These are phyloP conservation scores for Apis dorsata DNA, from an alignment of 1,140 invertebrate species.

Conservation along the genomic window DNA sequence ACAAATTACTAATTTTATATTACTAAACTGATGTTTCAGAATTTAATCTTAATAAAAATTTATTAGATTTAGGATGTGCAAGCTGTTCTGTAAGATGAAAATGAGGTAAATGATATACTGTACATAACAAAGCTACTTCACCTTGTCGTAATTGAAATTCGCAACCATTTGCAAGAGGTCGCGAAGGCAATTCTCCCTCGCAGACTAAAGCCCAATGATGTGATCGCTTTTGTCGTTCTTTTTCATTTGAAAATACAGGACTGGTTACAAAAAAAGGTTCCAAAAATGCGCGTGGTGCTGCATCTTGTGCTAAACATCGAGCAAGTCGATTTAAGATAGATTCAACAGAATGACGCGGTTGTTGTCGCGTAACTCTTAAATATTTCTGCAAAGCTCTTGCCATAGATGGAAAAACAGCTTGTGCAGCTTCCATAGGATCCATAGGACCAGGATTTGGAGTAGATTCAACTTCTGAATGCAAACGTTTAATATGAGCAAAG, in stretches of 20 bases:
- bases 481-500: slow-evolving; percentile 95
- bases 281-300: slow-evolving; percentile 95
- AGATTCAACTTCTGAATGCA: slow-evolving; percentile 83
- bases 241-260: slow-evolving; percentile 90
- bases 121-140: slow-evolving; percentile 94
- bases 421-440: slow-evolving; percentile 96
- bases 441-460: slow-evolving; percentile 84
- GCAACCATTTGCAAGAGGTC: slow-evolving; percentile 89
- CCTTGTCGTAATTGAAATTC: slow-evolving; percentile 96
- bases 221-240: slow-evolving; percentile 85
- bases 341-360: slow-evolving; percentile 96
- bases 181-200: slow-evolving; percentile 90
- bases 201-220: slow-evolving; percentile 97
- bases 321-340: slow-evolving; percentile 93
- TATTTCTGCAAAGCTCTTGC: slow-evolving; percentile 97
- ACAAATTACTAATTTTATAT: not conserved
- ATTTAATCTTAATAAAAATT: slow-evolving; percentile 95
- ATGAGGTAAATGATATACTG: slow-evolving; percentile 91
- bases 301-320: slow-evolving; percentile 93
- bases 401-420: slow-evolving; percentile 98
- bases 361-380: slow-evolving; percentile 95
- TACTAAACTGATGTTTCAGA: slow-evolving; percentile 97
- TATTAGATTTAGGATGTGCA: slow-evolving; percentile 96
- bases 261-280: slow-evolving; percentile 91
- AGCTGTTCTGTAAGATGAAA: slow-evolving; percentile 97